Conservation (phyloP, 2,113 vertebrate species). For the Oryzias melastigma region DNA sequence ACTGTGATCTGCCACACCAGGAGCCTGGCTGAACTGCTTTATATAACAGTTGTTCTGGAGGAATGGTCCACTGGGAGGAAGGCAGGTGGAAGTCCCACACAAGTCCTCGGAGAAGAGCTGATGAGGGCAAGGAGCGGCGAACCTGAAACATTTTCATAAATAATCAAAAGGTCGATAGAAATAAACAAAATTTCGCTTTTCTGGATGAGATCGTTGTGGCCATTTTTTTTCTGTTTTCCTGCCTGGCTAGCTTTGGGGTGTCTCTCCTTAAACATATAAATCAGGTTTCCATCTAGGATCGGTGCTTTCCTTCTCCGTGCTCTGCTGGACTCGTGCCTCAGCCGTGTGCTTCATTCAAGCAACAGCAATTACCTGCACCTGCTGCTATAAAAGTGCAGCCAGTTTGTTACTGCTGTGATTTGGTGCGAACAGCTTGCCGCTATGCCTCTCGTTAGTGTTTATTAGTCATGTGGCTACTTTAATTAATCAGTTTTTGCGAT, state of each 20-base stretch:
- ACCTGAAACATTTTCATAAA: constrained; percentile 76
- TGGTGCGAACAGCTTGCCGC: neutral
- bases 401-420: neutral
- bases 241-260: too few relatives aligned
- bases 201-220: too few relatives aligned
- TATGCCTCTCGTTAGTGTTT: neutral
- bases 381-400: neutral
- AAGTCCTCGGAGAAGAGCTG: constrained; percentile 74
- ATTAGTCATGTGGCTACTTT: too few relatives aligned
- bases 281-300: too few relatives aligned
- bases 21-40: constrained; percentile 33
- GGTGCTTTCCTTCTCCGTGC: too few relatives aligned
- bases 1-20: constrained; percentile 22
- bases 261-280: too few relatives aligned
- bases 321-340: neutral
- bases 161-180: neutral
- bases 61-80: constrained; percentile 51
- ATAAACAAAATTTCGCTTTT: neutral
- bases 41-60: constrained; percentile 40
- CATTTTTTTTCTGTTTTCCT: too few relatives aligned
- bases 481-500: too few relatives aligned
- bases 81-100: constrained; percentile 65
- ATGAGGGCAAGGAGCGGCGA: constrained; percentile 80
- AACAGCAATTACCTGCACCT: neutral
- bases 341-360: neutral